Conservation (phyloP, 1,140 invertebrate genomes). For the Aphelenchoides fujianensis region DNA sequence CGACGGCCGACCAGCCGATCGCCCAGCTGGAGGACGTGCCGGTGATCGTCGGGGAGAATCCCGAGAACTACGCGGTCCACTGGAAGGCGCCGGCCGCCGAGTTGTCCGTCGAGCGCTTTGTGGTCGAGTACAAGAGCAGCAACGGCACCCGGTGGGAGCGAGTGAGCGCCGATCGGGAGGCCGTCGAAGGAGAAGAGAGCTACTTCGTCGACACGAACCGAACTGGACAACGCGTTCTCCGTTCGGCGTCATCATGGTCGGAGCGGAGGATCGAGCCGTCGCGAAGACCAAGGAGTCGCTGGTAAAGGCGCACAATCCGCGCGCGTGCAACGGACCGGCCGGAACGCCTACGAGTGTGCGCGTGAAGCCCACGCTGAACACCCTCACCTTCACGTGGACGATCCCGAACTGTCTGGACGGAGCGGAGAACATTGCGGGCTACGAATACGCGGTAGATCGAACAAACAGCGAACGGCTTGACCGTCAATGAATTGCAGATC, state of each 20-base stretch:
- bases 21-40: conserved; percentile 44
- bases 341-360: conserved; percentile 37
- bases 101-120: conserved; percentile 33
- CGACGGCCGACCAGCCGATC: conserved; percentile 33
- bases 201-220: conserved; percentile 33
- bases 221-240: conserved; percentile 52
- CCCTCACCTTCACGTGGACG: conserved; percentile 48
- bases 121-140: conserved; percentile 53
- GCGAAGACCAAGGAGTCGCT: conserved; percentile 50
- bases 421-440: conserved; percentile 46
- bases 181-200: conserved; percentile 27
- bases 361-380: conserved; percentile 26
- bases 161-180: conserved; percentile 36
- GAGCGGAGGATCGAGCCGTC: conserved; percentile 42
- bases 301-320: conserved; percentile 28
- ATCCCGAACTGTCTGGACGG: conserved; percentile 52
- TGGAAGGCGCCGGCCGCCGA: conserved; percentile 46
- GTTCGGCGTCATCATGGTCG: conserved; percentile 51
- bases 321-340: conserved; percentile 40
- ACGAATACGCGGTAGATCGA: conserved; percentile 56
- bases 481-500: conserved; percentile 39
- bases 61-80: conserved; percentile 50
- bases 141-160: conserved; percentile 58
- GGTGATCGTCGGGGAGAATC: conserved; percentile 46
- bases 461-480: not conserved